Evolutionary conservation across 1,140 invertebrate species (phyloP).

Genomic region (Nymphalis io): DNA sequence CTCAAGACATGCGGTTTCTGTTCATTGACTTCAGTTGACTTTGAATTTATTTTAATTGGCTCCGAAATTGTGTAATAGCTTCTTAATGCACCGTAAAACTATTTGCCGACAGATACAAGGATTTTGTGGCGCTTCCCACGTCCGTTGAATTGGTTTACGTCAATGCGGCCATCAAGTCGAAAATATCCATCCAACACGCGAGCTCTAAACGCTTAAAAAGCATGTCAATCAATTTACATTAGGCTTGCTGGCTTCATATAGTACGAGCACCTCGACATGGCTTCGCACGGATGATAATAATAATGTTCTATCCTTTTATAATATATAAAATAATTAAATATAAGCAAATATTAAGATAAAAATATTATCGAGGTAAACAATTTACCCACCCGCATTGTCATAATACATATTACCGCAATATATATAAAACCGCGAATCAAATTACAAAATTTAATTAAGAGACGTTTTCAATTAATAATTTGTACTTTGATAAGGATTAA

Average conservation of each 20-base stretch:
- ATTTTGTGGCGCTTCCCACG: slow-evolving; percentile 63
- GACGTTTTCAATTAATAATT: too few species aligned
- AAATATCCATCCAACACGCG: slow-evolving; percentile 64
- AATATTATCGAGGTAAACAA: too few species aligned
- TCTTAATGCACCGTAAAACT: slow-evolving; percentile 54
- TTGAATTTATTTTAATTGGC: slow-evolving; percentile 39
- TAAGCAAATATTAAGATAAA: too few species aligned
- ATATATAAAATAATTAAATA: too few species aligned
- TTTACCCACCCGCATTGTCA: too few species aligned
- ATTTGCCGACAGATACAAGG: slow-evolving; percentile 50
- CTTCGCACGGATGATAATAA: too few species aligned
- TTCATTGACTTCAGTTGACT: slow-evolving; percentile 36
- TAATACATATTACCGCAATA: too few species aligned
- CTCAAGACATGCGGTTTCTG: slow-evolving; percentile 34
- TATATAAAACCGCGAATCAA: too few species aligned
- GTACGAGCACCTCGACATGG: too few species aligned
- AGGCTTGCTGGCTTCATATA: slow-evolving; percentile 34
- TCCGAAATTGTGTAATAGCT: slow-evolving; percentile 40
- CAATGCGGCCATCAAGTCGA: slow-evolving; percentile 68
- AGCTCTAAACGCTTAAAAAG: slow-evolving; percentile 62
- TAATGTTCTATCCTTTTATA: too few species aligned
- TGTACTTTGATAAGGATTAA: too few species aligned
- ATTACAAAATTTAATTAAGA: too few species aligned
- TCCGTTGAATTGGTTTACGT: slow-evolving; percentile 70
- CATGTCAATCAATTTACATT: slow-evolving; percentile 74